Conservation (phyloP, 2,888 invertebrate species). For the Dermolepida albohirtum region DNA sequence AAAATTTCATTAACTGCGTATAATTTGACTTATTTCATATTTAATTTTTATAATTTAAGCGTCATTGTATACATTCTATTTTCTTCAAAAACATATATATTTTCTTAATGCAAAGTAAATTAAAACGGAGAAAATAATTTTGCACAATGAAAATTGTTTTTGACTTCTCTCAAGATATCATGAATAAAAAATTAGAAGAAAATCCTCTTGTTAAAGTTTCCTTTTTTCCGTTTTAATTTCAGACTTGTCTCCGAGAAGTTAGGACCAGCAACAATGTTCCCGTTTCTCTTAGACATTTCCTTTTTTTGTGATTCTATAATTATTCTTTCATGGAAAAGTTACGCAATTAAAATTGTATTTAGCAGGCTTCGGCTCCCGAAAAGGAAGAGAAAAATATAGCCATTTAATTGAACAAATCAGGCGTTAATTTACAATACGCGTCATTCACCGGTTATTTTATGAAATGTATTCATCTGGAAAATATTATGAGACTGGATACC, state of each 20-base stretch:
- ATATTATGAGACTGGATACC: background rate
- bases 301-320: slow-evolving; percentile 6
- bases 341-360: slow-evolving; percentile 27
- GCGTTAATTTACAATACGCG: slow-evolving; percentile 14
- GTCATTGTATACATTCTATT: too few relatives aligned
- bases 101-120: too few relatives aligned
- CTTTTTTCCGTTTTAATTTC: too few relatives aligned
- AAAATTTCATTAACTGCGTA: too few relatives aligned
- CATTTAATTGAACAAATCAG: slow-evolving; percentile 27
- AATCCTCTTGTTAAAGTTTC: background rate
- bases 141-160: background rate
- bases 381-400: background rate
- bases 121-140: too few relatives aligned
- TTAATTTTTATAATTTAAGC: too few relatives aligned
- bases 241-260: too few relatives aligned
- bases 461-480: background rate
- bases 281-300: background rate
- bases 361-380: slow-evolving; percentile 5
- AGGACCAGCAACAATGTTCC: too few relatives aligned
- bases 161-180: background rate
- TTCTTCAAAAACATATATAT: too few relatives aligned
- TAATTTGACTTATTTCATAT: too few relatives aligned
- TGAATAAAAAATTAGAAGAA: slow-evolving; percentile 13
- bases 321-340: slow-evolving; percentile 20
- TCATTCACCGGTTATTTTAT: background rate